Percentiles rank a stretch among this genome's conserved stretches.
Conservation (phyloP, 2,797 vertebrate species). For the Neomorphus geoffroyi region DNA sequence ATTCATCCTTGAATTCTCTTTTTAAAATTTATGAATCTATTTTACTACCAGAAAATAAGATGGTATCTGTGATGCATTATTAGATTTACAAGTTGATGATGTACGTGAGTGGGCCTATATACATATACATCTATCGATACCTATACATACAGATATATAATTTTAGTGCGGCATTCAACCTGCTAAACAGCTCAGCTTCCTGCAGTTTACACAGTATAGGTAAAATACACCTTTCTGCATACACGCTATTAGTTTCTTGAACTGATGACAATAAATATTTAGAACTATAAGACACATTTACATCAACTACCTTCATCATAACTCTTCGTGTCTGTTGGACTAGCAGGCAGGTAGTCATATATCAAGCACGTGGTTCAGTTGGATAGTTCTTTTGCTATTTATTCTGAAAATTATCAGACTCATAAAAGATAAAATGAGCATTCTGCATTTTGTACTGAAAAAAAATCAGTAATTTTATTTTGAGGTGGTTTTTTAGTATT, state of each 20-base stretch:
- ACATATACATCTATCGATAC: background rate
- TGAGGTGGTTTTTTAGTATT: background rate
- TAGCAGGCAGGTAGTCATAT: background rate
- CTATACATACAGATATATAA: background rate
- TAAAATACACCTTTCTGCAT: background rate
- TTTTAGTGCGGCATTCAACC: background rate
- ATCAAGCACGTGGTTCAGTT: background rate
- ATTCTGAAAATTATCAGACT: background rate
- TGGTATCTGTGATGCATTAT: background rate
- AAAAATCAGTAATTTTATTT: background rate
- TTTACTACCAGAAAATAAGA: conserved; percentile 1
- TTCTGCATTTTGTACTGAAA: background rate
- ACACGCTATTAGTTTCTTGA: background rate
- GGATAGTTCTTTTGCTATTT: background rate
- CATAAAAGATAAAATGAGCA: background rate
- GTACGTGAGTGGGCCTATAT: background rate
- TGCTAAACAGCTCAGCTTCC: background rate
- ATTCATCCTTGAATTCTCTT: background rate
- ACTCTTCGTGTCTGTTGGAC: background rate
- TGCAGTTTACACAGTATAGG: background rate
- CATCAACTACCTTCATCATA: background rate
- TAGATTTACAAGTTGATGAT: background rate
- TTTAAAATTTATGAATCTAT: background rate
- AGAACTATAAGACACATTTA: background rate
- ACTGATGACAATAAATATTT: background rate